A percentile compares a stretch with the other conserved stretches of the same genome.
Conservation (phyloP, 2,797 vertebrate genomes). For the Chelmon rostratus region DNA sequence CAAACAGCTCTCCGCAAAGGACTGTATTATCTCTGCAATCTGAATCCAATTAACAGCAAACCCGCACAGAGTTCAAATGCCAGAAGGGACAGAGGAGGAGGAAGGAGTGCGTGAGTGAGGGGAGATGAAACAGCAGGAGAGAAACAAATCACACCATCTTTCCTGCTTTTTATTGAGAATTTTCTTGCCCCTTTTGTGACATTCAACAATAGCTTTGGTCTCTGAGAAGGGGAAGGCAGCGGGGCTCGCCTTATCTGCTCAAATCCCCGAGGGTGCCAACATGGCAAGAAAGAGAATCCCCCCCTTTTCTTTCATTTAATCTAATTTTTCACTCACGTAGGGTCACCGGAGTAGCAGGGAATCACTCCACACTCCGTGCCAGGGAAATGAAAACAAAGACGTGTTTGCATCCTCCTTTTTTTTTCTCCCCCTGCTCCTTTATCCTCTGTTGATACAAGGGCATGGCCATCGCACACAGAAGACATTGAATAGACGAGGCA, state of each 20-base stretch:
- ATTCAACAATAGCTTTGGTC: slow-evolving; percentile 74
- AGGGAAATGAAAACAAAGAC: slow-evolving; percentile 61
- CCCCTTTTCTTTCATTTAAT: slow-evolving; percentile 56
- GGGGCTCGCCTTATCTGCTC: slow-evolving; percentile 65
- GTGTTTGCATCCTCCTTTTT: slow-evolving; percentile 36
- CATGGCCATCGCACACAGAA: slow-evolving; percentile 51
- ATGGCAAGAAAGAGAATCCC: slow-evolving; percentile 42
- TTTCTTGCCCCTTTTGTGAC: slow-evolving; percentile 62
- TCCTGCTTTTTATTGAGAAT: slow-evolving; percentile 55
- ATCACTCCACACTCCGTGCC: slow-evolving; percentile 32
- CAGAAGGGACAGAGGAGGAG: slow-evolving; percentile 48
- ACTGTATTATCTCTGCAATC: slow-evolving; percentile 69
- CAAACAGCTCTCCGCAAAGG: slow-evolving; percentile 29
- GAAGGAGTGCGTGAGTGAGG: slow-evolving; percentile 3
- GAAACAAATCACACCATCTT: slow-evolving; percentile 61
- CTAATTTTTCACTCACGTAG: slow-evolving; percentile 53
- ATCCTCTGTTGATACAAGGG: slow-evolving; percentile 64
- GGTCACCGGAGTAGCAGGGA: slow-evolving; percentile 55
- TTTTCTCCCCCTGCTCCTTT: slow-evolving; percentile 11
- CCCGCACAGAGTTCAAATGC: slow-evolving; percentile 68
- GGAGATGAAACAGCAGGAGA: slow-evolving; percentile 61
- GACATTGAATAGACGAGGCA: slow-evolving; percentile 62
- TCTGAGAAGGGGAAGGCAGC: slow-evolving; percentile 36
- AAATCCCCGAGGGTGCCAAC: slow-evolving; percentile 49
- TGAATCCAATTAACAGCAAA: slow-evolving; percentile 80